Evolutionary conservation across 1,140 invertebrate genomes (phyloP).

Genomic region (Rhagoletis pomonella): DNA sequence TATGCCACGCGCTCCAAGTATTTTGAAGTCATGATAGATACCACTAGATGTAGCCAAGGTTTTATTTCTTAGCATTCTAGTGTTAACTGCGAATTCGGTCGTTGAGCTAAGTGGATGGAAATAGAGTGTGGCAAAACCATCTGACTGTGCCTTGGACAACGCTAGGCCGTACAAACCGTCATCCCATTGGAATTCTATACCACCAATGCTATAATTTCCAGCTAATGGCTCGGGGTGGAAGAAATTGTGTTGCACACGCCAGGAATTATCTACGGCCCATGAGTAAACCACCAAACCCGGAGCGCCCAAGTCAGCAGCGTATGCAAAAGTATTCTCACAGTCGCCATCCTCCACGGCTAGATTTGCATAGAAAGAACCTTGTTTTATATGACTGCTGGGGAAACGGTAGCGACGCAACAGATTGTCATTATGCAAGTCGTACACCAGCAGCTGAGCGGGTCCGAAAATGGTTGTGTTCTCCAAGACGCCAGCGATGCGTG

Average conservation of each 20-base stretch:
- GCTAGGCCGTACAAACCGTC: slow-evolving; percentile 85
- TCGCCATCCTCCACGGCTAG: slow-evolving; percentile 83
- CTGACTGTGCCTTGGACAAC: slow-evolving; percentile 77
- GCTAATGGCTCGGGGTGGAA: slow-evolving; percentile 82
- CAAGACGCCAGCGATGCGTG: slow-evolving; percentile 80
- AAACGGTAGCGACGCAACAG: slow-evolving; percentile 79
- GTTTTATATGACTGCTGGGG: slow-evolving; percentile 79
- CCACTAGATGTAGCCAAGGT: slow-evolving; percentile 74
- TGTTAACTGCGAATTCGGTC: slow-evolving; percentile 83
- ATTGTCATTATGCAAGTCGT: slow-evolving; percentile 83
- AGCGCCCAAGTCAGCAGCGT: slow-evolving; percentile 80
- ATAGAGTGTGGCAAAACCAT: slow-evolving; percentile 83
- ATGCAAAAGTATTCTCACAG: slow-evolving; percentile 81
- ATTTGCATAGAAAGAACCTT: slow-evolving; percentile 84
- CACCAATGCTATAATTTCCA: slow-evolving; percentile 83
- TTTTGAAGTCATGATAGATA: slow-evolving; percentile 80
- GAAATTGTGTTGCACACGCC: slow-evolving; percentile 82
- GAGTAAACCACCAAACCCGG: slow-evolving; percentile 83
- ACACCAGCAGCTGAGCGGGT: slow-evolving; percentile 80
- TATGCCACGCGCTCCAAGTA: slow-evolving; percentile 81
- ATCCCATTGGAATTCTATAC: slow-evolving; percentile 83
- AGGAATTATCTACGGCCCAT: slow-evolving; percentile 80
- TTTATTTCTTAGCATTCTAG: slow-evolving; percentile 79
- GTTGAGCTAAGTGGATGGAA: slow-evolving; percentile 86
- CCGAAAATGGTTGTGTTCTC: slow-evolving; percentile 75